phyloP scores from a whole-genome alignment of 1,140 invertebrate species.

The Radopholus similis region DNA sequence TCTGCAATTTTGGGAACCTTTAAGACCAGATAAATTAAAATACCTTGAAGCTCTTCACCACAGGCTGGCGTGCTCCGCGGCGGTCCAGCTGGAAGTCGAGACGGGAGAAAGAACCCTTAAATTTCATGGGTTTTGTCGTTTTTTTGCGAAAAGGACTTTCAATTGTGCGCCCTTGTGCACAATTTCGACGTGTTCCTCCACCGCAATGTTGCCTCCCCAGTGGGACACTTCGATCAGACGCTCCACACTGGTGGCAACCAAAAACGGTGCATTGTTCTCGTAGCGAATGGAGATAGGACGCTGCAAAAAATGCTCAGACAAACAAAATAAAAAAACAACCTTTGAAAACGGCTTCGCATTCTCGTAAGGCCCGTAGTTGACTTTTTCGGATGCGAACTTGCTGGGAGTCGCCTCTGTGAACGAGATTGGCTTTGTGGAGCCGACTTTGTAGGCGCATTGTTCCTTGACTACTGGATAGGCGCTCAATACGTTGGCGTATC shows the following conservation, averaged over 20 bases:
- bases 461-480: slow-evolving; percentile 46
- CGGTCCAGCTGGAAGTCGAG: slow-evolving; percentile 57
- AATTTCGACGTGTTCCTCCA: slow-evolving; percentile 88
- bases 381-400: slow-evolving; percentile 42
- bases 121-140: slow-evolving; percentile 24
- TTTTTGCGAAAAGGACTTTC: slow-evolving; percentile 26
- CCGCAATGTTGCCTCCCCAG: slow-evolving; percentile 91
- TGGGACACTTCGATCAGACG: slow-evolving; percentile 91
- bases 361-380: slow-evolving; percentile 54
- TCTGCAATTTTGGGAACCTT: slow-evolving; percentile 63
- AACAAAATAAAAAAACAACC: slow-evolving; percentile 17
- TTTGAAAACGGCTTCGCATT: slow-evolving; percentile 37
- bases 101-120: slow-evolving; percentile 53
- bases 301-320: slow-evolving; percentile 27
- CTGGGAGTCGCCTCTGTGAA: slow-evolving; percentile 41
- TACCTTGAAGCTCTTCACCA: slow-evolving; percentile 52
- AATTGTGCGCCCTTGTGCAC: slow-evolving; percentile 84
- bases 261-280: slow-evolving; percentile 92
- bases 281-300: slow-evolving; percentile 71
- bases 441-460: slow-evolving; percentile 37
- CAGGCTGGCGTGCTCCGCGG: slow-evolving; percentile 47
- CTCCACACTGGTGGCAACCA: slow-evolving; percentile 80
- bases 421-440: slow-evolving; percentile 39
- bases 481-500: slow-evolving; percentile 38
- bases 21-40: slow-evolving; percentile 19